Conservation (phyloP, 2,888 invertebrate species). For the Luperina testacea region DNA sequence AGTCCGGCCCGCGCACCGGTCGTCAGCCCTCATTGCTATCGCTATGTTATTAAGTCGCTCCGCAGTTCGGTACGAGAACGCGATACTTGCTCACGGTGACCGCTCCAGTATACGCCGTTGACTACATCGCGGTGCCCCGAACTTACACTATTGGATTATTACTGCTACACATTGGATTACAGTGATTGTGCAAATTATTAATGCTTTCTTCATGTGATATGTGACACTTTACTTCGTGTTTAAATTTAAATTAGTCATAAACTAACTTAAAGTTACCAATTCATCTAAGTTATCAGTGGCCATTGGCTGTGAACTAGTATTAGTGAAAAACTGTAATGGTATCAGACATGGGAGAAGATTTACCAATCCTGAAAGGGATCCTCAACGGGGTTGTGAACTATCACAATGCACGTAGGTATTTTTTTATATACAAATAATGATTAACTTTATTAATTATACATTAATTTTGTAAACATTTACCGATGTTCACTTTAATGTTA, state of each 20-base stretch:
- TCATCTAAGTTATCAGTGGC: slow-evolving; percentile 83
- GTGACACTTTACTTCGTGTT: slow-evolving; percentile 80
- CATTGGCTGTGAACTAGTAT: slow-evolving; percentile 88
- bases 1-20: slow-evolving; percentile 90
- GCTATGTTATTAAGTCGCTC: slow-evolving; percentile 84
- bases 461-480: slow-evolving; percentile 26
- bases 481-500: slow-evolving; percentile 6
- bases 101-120: slow-evolving; percentile 75
- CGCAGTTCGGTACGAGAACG: slow-evolving; percentile 83
- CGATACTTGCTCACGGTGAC: slow-evolving; percentile 80
- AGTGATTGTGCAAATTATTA: slow-evolving; percentile 81
- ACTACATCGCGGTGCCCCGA: slow-evolving; percentile 76
- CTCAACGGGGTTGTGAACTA: slow-evolving; percentile 97
- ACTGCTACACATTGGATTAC: slow-evolving; percentile 83
- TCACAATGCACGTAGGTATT: slow-evolving; percentile 97
- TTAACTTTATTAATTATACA: slow-evolving; percentile 15
- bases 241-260: slow-evolving; percentile 76
- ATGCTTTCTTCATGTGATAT: slow-evolving; percentile 76
- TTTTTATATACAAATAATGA: slow-evolving; percentile 56
- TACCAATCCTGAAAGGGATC: slow-evolving; percentile 97
- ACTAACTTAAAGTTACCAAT: slow-evolving; percentile 85
- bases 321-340: slow-evolving; percentile 87
- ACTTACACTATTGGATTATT: slow-evolving; percentile 80
- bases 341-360: slow-evolving; percentile 95
- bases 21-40: slow-evolving; percentile 88